Evolutionary conservation across 2,797 vertebrate genomes (phyloP).

Genomic region (Girardinus metallicus): DNA sequence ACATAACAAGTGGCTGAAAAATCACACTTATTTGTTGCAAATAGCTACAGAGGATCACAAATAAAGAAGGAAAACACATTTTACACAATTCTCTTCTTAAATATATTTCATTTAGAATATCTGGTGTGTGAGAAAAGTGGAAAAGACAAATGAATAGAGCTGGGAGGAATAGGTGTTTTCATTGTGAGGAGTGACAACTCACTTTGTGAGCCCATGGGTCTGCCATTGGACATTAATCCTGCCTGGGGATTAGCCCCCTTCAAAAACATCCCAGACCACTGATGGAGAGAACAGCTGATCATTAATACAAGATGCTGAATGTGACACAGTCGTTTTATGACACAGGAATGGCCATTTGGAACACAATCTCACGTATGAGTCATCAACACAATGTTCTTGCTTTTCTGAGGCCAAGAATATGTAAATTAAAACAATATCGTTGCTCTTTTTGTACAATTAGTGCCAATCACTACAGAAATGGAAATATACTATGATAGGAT

Average conservation of each 20-base stretch:
- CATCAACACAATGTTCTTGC: conserved; percentile 41
- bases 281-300: conserved; percentile 51
- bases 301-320: conserved; percentile 49
- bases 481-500: conserved; percentile 36
- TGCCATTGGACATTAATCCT: conserved; percentile 80
- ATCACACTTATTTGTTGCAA: neutral
- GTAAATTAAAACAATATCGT: neutral
- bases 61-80: neutral
- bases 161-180: conserved; percentile 35
- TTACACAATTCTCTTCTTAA: neutral
- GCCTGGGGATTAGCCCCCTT: conserved; percentile 82
- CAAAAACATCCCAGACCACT: conserved; percentile 47
- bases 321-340: conserved; percentile 37
- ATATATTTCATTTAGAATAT: neutral
- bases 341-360: conserved; percentile 29
- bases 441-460: neutral
- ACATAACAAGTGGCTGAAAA: neutral
- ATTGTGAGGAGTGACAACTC: conserved; percentile 43
- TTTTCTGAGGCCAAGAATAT: neutral
- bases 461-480: neutral
- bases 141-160: conserved; percentile 8
- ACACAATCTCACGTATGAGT: conserved; percentile 51
- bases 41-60: neutral
- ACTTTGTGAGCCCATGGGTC: conserved; percentile 59
- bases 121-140: neutral